Evolutionary conservation across 2,888 invertebrate species (phyloP), one percentile per base, ranked within the genome.

Genomic region (Hypselothyrea guttata): DNA sequence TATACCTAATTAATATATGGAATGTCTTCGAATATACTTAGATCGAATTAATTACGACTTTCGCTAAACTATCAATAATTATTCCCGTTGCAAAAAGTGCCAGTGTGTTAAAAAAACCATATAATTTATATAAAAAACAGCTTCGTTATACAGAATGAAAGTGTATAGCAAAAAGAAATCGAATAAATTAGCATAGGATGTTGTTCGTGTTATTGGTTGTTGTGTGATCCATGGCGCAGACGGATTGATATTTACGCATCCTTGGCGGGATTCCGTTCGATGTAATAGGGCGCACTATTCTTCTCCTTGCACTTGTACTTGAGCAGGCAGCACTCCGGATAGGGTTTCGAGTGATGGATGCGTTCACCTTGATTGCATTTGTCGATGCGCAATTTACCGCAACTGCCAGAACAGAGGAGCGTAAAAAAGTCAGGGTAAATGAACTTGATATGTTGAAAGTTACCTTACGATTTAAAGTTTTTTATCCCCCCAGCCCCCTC

Each of bases 291-390:
- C 8, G 75, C 72, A 22, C 84, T 87, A 40, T 84, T 84, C 2
- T 71, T 41, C 16, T 84, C 56, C 51, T 86, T 88, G 70, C 89
- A 89, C 47, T 89, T 89, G 68, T 89, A 89, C 27, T 75, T 71
- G 13, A 88, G 65, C 30, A 86, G 84, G 55, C 89, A 89, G 63
- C 89, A 89, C 9, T 85, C 84, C 5, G 89, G 89, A 52, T 86
- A 89, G 13, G 87, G 86, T 22, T 88, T 84, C 34, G 82, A 78
- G 0, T 64, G 53, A 51, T 79, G 55, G 7, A 88, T 73, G 51
- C 89, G 81, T 11, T 89, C 89, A 7, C 89, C 89, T 0, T 67
- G 82, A 64, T 89, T 89, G 60, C 89, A 89, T 49, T 83, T 81
- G 33, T 85, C 75, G 31, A 89, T 65, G 52, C 77, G 77, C 37